Conservation (phyloP, 2,888 invertebrate genomes). For the Plebejus argus region DNA sequence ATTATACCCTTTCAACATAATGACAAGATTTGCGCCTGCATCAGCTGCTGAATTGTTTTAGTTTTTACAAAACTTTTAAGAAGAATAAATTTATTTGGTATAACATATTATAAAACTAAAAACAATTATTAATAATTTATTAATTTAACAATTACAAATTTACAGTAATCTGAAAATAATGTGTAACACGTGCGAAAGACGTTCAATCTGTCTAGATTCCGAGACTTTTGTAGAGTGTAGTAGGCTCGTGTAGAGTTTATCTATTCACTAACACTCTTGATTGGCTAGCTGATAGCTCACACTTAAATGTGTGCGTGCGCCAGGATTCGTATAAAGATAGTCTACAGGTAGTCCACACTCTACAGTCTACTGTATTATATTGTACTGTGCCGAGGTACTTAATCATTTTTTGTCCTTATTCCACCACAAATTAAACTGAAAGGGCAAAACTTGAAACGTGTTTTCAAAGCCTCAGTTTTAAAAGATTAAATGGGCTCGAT, state of each 20-base stretch:
- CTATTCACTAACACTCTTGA: background rate
- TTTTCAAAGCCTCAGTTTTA: slow-evolving; percentile 21
- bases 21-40: no score
- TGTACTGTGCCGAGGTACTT: background rate
- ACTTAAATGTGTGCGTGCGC: background rate
- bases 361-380: background rate
- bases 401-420: slow-evolving; percentile 28
- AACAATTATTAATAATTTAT: no score
- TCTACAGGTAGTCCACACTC: no score
- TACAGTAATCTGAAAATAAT: background rate
- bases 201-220: background rate
- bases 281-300: background rate
- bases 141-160: no score
- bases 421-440: slow-evolving; percentile 20
- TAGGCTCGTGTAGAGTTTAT: background rate
- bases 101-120: no score
- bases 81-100: no score
- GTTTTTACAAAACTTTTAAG: no score
- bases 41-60: no score
- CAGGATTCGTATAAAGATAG: no score
- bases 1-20: no score
- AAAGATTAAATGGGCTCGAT: slow-evolving; percentile 20
- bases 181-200: background rate
- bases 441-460: slow-evolving; percentile 26
- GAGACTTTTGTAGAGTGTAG: background rate